Base-by-base conservation (phyloP, 2,888 invertebrate species). In the Drosophila parthenogenetica region DNA sequence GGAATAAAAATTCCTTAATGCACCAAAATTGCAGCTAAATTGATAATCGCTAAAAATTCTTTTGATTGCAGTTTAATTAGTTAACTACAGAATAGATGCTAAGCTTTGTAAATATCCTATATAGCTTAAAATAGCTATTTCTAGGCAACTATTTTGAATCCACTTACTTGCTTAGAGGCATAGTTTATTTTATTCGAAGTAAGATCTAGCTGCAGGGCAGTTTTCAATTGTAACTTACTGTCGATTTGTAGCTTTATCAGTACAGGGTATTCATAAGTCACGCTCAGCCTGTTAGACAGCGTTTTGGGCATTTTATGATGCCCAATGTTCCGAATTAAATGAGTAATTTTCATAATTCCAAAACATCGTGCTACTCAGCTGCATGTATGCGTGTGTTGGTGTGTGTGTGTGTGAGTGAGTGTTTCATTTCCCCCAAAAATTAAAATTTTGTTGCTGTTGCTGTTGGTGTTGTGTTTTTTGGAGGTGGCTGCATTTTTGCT, bases 351-450 rank as follows among this genome's bases (percentile, higher is more conserved):
- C 37, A 57, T 45, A 71, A 55, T 65, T 77, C 62, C 25, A 39
- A 55, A 32, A 62, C 39, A 49, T 54, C 62, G 32, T 48, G 17
- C 55, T 55, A 0, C 42, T 55, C 17, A 17, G 32, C 45, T 22
- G 45, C 40, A 25, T 39, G 42, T n/a, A n/a, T 50, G 48, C 19
- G 14, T 37, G 45, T 46, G 16, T 48, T 16, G 37, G 3, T 49
- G 22, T 53, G 14, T n/a, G 37, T 45, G 39, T 37, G 35, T 37
- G 37, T 54, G 14, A 60, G 45, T 51, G 46, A 16, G 19, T 51
- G 40, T 77, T 58, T 55, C 64, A 73, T 77, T 77, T 78, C 73
- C 66, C 59, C 37, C 19, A 25, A 63, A 63, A 46, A 43, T 19
- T 46, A n/a, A 39, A 39, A 13, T n/a, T 51, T 49, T 49, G 16